These are phyloP conservation scores for Teleiodes luculella DNA, from an alignment of 2,888 invertebrate species.

Conservation along the genomic window DNA sequence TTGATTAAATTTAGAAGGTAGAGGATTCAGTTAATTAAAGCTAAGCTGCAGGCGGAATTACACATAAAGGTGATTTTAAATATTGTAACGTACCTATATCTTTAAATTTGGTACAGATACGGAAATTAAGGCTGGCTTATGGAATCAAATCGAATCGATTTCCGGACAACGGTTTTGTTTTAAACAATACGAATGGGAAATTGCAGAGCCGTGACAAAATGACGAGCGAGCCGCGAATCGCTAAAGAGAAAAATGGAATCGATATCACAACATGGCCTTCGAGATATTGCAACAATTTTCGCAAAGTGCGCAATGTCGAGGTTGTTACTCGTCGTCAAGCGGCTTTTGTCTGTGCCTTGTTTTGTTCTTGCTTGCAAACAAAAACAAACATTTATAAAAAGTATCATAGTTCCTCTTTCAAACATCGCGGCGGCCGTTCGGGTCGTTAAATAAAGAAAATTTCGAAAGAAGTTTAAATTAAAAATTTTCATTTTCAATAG, in stretches of 20 bases:
- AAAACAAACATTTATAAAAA: conserved; percentile 2
- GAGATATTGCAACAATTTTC: conserved; percentile 12
- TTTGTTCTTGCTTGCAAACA: conserved; percentile 1
- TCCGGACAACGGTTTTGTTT: background rate
- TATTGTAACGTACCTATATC: too few species aligned
- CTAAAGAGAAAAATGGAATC: conserved; percentile 22
- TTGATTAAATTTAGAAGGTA: too few species aligned
- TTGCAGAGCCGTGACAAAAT: conserved; percentile 4
- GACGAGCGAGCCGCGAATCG: conserved; percentile 9
- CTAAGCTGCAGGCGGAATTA: too few species aligned
- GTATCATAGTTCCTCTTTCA: conserved; percentile 17
- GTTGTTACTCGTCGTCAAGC: conserved; percentile 16
- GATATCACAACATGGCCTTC: conserved; percentile 26
- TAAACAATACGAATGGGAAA: conserved; percentile 2
- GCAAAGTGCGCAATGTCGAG: conserved; percentile 8
- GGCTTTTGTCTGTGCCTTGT: conserved; percentile 16
- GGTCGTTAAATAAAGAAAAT: conserved; percentile 21
- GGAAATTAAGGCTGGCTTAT: too few species aligned
- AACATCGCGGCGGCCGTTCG: conserved; percentile 15
- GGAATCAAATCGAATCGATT: background rate
- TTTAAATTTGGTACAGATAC: too few species aligned
- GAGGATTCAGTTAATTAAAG: too few species aligned
- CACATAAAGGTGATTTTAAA: too few species aligned
- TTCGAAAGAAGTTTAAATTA: conserved; percentile 38
- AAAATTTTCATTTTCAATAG: conserved; percentile 33